Base-by-base conservation (phyloP, 2,797 vertebrate genomes). In the Megaceryle alcyon region DNA sequence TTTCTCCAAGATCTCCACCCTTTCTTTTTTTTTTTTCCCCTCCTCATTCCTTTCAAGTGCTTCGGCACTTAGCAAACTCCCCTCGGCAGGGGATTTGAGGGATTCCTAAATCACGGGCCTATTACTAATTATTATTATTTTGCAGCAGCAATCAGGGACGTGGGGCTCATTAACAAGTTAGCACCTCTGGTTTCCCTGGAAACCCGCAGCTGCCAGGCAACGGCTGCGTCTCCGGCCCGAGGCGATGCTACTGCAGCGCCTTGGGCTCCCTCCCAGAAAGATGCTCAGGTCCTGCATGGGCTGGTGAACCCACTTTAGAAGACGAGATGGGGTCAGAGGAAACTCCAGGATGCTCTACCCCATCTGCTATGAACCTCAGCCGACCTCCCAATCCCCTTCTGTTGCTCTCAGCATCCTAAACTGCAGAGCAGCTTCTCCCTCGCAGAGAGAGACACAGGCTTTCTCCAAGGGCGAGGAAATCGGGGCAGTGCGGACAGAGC, bases 121-220 rank as follows among this genome's bases (percentile, higher is more conserved):
- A 72, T 95, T 94, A 84, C 96, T 90, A 68, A 95, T 97, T 93
- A 97, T 97, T 97, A 96, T 92, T 97, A 97, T 97, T 98, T 97
- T 96, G 97, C 96, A 93, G 96, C 93, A 85, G 56, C 94, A 96
- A 97, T 97, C 97, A 98, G 96, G 93, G 94, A 94, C 23, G 6
- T 2, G 51, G 94, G 96, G 96, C 96, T 98, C 97, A 97, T 98
- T 98, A 98, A 97, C 97, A 97, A 98, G 97, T 97, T 97, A 97
- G 96, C 97, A 97, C 98, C 97, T 98, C 97, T 85, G 9, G 96
- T 98, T 96, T 84, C 97, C 97, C 98, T 97, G 97, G 98, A 97
- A 98, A 98, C 98, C 79, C 18, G 86, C 92, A 97, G 97, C 97
- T 97, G 96, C 97, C 97, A 98, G 97, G 98, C 98, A 98, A 98